A percentile compares a stretch with the other conserved stretches of the same genome.
These are phyloP conservation scores for Nomada hirtipes DNA, from an alignment of 2,888 invertebrate species.

Conservation along the genomic window DNA sequence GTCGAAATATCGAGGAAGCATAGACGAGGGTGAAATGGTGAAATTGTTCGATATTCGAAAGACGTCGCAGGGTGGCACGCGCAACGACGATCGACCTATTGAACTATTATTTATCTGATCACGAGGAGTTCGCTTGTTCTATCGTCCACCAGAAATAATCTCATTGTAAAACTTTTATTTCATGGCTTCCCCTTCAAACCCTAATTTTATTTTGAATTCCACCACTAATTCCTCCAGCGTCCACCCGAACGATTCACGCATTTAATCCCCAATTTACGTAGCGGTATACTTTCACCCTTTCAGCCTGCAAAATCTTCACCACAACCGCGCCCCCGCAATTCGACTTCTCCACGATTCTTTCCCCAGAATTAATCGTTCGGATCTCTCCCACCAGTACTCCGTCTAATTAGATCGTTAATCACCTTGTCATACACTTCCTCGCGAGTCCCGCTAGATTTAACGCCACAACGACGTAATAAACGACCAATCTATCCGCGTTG, in stretches of 20 bases:
- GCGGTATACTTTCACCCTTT: neutral
- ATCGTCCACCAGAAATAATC: neutral
- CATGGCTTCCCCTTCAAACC: too few species aligned
- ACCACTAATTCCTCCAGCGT: too few species aligned
- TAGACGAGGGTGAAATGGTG: neutral
- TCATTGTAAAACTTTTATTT: neutral
- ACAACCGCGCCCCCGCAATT: too few species aligned
- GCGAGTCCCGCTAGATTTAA: conserved; percentile 50
- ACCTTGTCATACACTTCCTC: conserved; percentile 52
- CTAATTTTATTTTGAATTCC: neutral
- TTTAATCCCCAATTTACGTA: too few species aligned
- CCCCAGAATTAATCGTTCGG: conserved; percentile 28
- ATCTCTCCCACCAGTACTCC: conserved; percentile 37
- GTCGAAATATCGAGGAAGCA: conserved; percentile 8
- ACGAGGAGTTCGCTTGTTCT: conserved; percentile 30
- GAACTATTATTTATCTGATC: conserved; percentile 45
- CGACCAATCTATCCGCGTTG: conserved; percentile 52
- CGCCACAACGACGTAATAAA: conserved; percentile 53
- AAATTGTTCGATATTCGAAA: conserved; percentile 67
- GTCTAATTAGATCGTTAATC: conserved; percentile 61
- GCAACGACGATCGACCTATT: conserved; percentile 28
- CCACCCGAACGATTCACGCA: too few species aligned
- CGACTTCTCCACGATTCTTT: neutral
- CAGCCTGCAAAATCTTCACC: too few species aligned
- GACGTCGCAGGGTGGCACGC: conserved; percentile 49